Evolutionary conservation across 2,797 vertebrate genomes (phyloP), one percentile per base, ranked within the genome.

Genomic region (Podarcis lilfordi): DNA sequence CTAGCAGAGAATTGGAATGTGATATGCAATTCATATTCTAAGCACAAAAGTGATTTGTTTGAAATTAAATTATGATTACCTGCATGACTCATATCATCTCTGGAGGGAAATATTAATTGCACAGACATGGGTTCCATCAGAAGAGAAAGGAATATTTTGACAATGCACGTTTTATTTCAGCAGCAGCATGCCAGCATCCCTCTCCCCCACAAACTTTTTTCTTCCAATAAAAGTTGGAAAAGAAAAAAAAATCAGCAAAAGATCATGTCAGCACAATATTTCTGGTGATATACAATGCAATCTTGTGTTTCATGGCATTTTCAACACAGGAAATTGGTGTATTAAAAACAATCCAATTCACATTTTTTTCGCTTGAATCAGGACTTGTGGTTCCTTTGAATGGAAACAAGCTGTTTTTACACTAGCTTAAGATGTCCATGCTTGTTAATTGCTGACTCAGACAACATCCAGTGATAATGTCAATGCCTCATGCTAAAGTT

Each of bases 81-180:
- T 83, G 43, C 77, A 74, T n/a, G 72, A 88, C 21, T 96, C 92
- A 92, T 87, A 93, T 88, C 92, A 92, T 93, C 96, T 97, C 96
- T 95, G 94, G 86, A 94, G 86, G 68, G 75, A 89, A 92, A 96
- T 95, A 97, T 95, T 96, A 96, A 94, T 91, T 90, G 84, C 90
- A 95, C 88, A 95, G 96, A 97, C 92, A 92, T 87, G 86, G 87
- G 76, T 94, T 96, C 90, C 92, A 95, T 95, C 95, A 95, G 95
- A 96, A 96, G 92, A 90, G 96, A 97, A 97, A 97, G 93, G 97
- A 97, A 95, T 93, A 95, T 94, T 91, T 94, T 88, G 93, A 82
- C 50, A 94, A 95, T 91, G 91, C 55, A 3, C 64, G 92, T 89
- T 93, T 96, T 96, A 96, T 96, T 96, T 96, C 93, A 94, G 92